These are phyloP conservation scores for Thymallus thymallus DNA, from an alignment of 2,113 vertebrate species.

Conservation along the genomic window DNA sequence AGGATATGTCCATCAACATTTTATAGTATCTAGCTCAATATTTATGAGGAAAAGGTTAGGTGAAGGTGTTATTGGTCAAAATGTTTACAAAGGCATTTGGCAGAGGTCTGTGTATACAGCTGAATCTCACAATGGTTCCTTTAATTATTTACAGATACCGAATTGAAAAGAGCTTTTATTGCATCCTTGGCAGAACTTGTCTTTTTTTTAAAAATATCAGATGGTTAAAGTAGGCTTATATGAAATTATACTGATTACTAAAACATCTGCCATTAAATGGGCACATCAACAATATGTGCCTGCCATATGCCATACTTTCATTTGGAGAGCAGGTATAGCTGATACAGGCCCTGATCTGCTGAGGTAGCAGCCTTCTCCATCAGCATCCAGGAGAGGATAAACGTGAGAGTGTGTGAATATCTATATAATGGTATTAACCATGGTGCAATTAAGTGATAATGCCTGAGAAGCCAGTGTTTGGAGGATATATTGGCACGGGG, in stretches of 20 bases:
- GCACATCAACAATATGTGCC: not conserved
- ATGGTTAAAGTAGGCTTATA: not conserved
- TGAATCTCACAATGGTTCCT: not conserved
- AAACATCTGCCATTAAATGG: not conserved
- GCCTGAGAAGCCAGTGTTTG: no score
- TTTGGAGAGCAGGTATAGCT: conserved; percentile 15
- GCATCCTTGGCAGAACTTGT: no score
- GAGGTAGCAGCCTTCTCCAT: conserved; percentile 25
- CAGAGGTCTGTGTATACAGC: conserved; percentile 33
- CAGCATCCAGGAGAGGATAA: conserved; percentile 2
- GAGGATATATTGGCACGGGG: no score
- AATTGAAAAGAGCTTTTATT: no score
- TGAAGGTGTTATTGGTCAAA: conserved; percentile 57
- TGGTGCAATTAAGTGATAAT: no score
- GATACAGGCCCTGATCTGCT: conserved; percentile 28
- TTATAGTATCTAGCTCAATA: conserved; percentile 44
- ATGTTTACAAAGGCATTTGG: conserved; percentile 46
- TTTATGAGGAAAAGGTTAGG: conserved; percentile 46
- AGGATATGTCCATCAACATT: conserved; percentile 37
- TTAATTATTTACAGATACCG: conserved; percentile 8
- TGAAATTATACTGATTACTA: conserved; percentile 18
- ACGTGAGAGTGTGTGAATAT: conserved; percentile 24
- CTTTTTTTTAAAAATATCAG: no score
- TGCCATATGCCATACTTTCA: conserved; percentile 26
- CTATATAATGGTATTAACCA: conserved; percentile 52